A percentile compares a stretch with the other conserved stretches of the same genome.
Evolutionary conservation across 2,888 invertebrate genomes (phyloP).

Genomic region (Hydriomena furcata): DNA sequence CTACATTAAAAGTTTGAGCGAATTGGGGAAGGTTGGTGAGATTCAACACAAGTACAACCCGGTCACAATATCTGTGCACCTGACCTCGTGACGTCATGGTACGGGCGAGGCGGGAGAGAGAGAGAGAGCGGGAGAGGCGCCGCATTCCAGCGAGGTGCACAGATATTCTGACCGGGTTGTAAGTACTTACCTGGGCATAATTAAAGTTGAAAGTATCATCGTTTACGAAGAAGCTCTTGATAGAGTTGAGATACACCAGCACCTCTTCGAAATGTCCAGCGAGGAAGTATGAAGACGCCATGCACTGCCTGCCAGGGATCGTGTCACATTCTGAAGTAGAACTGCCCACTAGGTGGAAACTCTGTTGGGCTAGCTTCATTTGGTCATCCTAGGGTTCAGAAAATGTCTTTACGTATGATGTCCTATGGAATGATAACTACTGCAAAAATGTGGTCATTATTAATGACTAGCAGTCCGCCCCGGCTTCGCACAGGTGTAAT

Average conservation of each 20-base stretch:
- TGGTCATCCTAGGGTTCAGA: conserved; percentile 89
- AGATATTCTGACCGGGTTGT: too few species aligned
- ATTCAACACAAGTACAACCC: too few species aligned
- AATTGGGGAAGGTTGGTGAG: too few species aligned
- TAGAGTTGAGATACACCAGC: conserved; percentile 97
- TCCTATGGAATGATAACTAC: not conserved
- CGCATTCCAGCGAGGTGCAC: too few species aligned
- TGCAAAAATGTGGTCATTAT: too few species aligned
- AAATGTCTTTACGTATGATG: not conserved
- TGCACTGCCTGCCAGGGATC: conserved; percentile 97
- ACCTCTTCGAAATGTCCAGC: conserved; percentile 98
- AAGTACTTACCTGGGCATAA: conserved; percentile 86
- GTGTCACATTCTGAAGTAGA: conserved; percentile 99
- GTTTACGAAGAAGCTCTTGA: conserved; percentile 97
- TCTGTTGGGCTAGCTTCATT: conserved; percentile 97
- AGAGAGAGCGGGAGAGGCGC: too few species aligned
- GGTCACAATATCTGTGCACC: too few species aligned
- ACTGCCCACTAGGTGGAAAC: conserved; percentile 97
- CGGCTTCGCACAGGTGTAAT: too few species aligned
- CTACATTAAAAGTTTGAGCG: too few species aligned
- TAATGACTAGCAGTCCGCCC: too few species aligned
- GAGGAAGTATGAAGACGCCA: conserved; percentile 98
- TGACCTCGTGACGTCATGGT: too few species aligned
- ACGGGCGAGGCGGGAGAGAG: too few species aligned
- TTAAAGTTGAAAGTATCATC: conserved; percentile 95